Evolutionary conservation across 2,113 vertebrate species (phyloP), one percentile per base, ranked within the genome.

Genomic region (Atlantisia rogersi): DNA sequence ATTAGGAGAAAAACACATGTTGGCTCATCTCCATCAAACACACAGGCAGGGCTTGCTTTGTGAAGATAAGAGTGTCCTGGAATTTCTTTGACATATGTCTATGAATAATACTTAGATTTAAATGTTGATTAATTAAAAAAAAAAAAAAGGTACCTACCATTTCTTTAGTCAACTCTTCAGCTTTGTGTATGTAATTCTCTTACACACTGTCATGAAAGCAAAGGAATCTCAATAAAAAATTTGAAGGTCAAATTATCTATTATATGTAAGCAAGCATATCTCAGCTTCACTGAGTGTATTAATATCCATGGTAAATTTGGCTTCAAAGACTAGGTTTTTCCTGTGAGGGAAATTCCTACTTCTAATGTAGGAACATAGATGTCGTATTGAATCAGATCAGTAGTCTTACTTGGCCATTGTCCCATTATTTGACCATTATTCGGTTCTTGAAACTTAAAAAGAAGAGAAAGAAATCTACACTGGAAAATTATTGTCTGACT

Each of bases 1-100:
- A 83, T 88, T 92, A 80, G 37, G 55, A 81, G 59, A 92, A 88
- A 92, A 95, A 39, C 68, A 74, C 24, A 6, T 17, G 39, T 68
- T 95, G 93, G 83, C 83, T 92, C 73, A n/a, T 81, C 52, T 90
- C 92, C 88, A 90, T 90, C 82, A 94, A 79, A 93, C 79, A 82
- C 76, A 86, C 67, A 86, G 60, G 59, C 71, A 86, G 64, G 59
- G 44, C 50, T 82, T 40, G 35, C 86, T 94, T 95, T 92, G 78
- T 60, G 70, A 82, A 80, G 20, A 56, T 55, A 56, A 75, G 31
- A 40, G 28, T 22, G 40, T 62, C 71, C 59, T 79, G 71, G 73
- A 88, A 88, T 73, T 77, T 39, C 64, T 91, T 53, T 73, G 53
- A 80, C 1, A 1, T 84, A 18, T n/a, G 7, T 52, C 63, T 65